Conservation (phyloP, 2,113 vertebrate species). For the Indicator maculatus region DNA sequence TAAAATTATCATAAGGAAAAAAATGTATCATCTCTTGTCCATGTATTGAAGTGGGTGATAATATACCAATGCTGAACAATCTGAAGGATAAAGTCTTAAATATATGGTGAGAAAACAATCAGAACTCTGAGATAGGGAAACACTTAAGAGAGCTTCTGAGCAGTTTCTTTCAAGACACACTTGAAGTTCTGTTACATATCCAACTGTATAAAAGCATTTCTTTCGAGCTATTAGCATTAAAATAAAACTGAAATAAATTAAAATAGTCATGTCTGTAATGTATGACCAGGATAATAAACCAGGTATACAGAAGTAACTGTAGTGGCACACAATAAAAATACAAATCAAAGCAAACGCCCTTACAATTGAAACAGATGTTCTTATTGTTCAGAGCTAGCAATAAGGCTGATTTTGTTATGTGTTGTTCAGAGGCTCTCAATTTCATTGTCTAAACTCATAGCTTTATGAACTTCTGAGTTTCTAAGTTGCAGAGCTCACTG, state of each 20-base stretch:
- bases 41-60: neutral
- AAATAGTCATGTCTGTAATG: neutral
- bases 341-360: neutral
- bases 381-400: neutral
- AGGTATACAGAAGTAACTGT: neutral
- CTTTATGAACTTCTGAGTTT: neutral
- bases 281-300: neutral
- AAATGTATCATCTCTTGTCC: neutral
- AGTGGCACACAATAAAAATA: neutral
- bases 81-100: neutral
- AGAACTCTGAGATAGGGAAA: neutral
- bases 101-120: neutral
- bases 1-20: neutral
- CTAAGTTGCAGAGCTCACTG: neutral
- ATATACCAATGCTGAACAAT: neutral
- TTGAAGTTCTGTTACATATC: neutral
- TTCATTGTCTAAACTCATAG: neutral
- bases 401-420: neutral
- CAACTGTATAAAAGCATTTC: neutral
- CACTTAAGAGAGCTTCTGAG: neutral
- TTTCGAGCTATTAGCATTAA: neutral
- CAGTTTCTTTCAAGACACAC: neutral
- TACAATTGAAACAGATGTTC: neutral
- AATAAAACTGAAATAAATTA: neutral
- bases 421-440: neutral